Evolutionary conservation across 2,888 invertebrate genomes (phyloP), one percentile per base, ranked within the genome.

Genomic region (Agrotis puta): DNA sequence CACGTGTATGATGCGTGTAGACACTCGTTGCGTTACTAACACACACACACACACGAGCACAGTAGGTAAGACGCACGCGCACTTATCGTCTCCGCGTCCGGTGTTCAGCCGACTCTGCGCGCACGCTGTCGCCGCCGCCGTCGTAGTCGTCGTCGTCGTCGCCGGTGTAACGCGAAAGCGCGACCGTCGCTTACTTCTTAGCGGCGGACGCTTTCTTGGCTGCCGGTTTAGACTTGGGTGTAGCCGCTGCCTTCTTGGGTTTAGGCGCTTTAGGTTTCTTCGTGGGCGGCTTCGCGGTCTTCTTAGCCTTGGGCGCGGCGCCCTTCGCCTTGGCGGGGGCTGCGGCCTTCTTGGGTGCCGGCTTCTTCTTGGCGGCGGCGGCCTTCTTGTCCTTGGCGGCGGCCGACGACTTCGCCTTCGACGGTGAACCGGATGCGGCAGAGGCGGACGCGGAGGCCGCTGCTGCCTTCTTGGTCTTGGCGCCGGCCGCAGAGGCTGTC

Each of bases 221-320:
- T 57, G 85, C 82, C 59, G 79, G 79, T 58, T 79, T 78, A 39
- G 86, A 81, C 73, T 84, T 87, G 62, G 88, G 84, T 33, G 87
- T 78, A 13, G 85, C 82, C 20, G 71, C 71, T 14, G 87, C 87
- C 83, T 88, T 92, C 83, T 92, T 92, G 14, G 93, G 91, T 68
- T 92, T 94, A 13, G 94, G 92, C 3, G 93, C 89, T 74, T 91
- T 94, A 0, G 93, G 91, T 63, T 92, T 93, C 74, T 91, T 92
- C 77, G 91, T 88, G 2, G 92, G 88, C 48, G 93, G 93, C 45
- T 90, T 91, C 16, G 74, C 70, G 3, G 70, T 64, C 54, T 78
- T 79, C 64, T 74, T 90, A 39, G 90, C 92, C 48, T 91, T 91
- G 2, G 90, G 85, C 9, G 90, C 87, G 72, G 88, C 39, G 84